Percentiles rank a stretch among this genome's conserved stretches.
These are phyloP conservation scores for Enteromius trimaculatus DNA, from an alignment of 2,797 vertebrate species.

Conservation along the genomic window DNA sequence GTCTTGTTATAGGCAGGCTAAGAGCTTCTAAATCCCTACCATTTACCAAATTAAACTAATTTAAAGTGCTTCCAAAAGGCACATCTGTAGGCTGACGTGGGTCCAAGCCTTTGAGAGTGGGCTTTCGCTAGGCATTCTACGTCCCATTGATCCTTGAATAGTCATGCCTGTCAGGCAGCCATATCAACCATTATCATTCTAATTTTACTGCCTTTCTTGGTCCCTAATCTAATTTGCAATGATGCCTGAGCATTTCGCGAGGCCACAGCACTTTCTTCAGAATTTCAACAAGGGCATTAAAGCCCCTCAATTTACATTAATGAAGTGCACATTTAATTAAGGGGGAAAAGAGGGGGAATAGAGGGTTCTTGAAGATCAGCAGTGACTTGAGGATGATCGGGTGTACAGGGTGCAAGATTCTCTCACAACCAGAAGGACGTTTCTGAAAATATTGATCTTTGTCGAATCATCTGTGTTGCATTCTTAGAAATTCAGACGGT, in stretches of 20 bases:
- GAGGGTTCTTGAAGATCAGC: conserved; percentile 85
- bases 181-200: conserved; percentile 99
- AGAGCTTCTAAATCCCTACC: conserved; percentile 96
- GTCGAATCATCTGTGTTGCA: conserved; percentile 36
- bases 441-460: not conserved
- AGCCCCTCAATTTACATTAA: conserved; percentile 99
- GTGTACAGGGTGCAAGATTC: conserved; percentile 30
- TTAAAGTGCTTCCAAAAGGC: conserved; percentile 97
- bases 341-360: conserved; percentile 83
- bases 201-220: conserved; percentile 99
- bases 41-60: conserved; percentile 99
- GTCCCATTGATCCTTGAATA: conserved; percentile 99
- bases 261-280: conserved; percentile 98
- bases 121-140: conserved; percentile 86
- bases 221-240: conserved; percentile 99
- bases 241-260: conserved; percentile 95
- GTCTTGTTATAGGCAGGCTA: conserved; percentile 90
- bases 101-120: conserved; percentile 86
- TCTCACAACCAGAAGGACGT: conserved; percentile 3
- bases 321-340: conserved; percentile 99
- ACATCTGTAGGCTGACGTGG: conserved; percentile 96
- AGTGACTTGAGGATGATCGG: conserved; percentile 76
- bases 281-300: conserved; percentile 99
- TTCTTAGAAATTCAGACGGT: conserved; percentile 18
- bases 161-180: conserved; percentile 99